These are phyloP conservation scores for Apodemia hepburni DNA, from an alignment of 2,888 invertebrate genomes.

Conservation along the genomic window DNA sequence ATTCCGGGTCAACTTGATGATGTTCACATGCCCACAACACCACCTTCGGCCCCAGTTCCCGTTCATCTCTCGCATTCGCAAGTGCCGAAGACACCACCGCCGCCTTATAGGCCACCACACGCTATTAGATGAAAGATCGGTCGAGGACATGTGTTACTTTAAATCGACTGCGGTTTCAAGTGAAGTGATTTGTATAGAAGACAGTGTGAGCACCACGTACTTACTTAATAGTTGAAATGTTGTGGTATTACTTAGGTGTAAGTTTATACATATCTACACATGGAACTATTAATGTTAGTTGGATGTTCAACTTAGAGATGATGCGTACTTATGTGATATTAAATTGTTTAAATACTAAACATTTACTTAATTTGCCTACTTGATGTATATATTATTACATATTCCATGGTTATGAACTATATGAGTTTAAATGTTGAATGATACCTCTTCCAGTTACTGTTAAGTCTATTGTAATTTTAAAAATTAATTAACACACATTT, in stretches of 20 bases:
- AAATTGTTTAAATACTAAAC: conserved; percentile 45
- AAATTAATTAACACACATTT: background rate
- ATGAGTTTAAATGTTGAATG: conserved; percentile 16
- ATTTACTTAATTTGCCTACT: conserved; percentile 51
- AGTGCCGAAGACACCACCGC: conserved; percentile 73
- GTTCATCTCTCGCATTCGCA: conserved; percentile 46
- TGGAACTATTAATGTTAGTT: conserved; percentile 54
- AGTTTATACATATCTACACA: conserved; percentile 62
- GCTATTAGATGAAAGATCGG: conserved; percentile 71
- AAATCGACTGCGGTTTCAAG: conserved; percentile 77
- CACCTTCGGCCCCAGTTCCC: conserved; percentile 43
- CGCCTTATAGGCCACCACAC: conserved; percentile 71
- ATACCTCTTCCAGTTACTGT: conserved; percentile 18
- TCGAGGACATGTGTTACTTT: conserved; percentile 50
- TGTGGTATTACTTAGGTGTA: conserved; percentile 60
- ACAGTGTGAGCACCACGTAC: conserved; percentile 28
- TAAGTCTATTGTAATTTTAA: conserved; percentile 9
- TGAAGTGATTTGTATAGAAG: conserved; percentile 59
- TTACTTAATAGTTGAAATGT: conserved; percentile 40
- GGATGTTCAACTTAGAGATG: conserved; percentile 47
- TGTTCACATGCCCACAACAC: conserved; percentile 32
- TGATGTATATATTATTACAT: conserved; percentile 56
- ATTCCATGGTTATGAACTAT: conserved; percentile 17
- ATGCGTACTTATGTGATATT: conserved; percentile 78
- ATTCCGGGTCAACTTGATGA: conserved; percentile 53